Conservation (phyloP, 1,140 invertebrate species). For the Chironomus tepperi region DNA sequence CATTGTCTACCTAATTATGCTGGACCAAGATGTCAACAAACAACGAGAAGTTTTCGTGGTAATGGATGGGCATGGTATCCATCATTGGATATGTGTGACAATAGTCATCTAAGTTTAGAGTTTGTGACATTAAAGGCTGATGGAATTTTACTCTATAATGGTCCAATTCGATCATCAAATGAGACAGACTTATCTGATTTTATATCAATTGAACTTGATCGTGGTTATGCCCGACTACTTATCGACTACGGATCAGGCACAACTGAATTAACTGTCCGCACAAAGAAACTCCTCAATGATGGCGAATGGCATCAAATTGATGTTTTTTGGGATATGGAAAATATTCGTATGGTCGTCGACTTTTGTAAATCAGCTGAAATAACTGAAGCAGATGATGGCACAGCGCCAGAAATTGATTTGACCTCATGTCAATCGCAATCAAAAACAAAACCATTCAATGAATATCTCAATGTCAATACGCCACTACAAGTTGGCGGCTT, state of each 20-base stretch:
- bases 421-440: conserved; percentile 50
- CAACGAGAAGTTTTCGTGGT: conserved; percentile 53
- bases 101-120: conserved; percentile 58
- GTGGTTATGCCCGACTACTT: conserved; percentile 53
- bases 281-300: conserved; percentile 49
- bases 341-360: conserved; percentile 54
- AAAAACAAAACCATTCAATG: conserved; percentile 54
- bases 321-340: conserved; percentile 54
- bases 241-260: conserved; percentile 62
- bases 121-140: conserved; percentile 54
- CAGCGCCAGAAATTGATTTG: conserved; percentile 47
- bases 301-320: conserved; percentile 62
- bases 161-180: conserved; percentile 48
- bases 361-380: conserved; percentile 48
- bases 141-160: conserved; percentile 61
- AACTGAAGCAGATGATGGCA: conserved; percentile 48
- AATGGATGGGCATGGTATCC: conserved; percentile 60
- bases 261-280: conserved; percentile 49
- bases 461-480: conserved; percentile 58
- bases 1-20: conserved; percentile 54
- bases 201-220: conserved; percentile 54
- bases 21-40: conserved; percentile 61
- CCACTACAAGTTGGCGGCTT: conserved; percentile 58
- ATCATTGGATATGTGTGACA: conserved; percentile 55
- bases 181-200: conserved; percentile 52